A percentile compares a stretch with the other conserved stretches of the same genome.
phyloP scores from a whole-genome alignment of 2,888 invertebrate species.

The Aplocera efformata region DNA sequence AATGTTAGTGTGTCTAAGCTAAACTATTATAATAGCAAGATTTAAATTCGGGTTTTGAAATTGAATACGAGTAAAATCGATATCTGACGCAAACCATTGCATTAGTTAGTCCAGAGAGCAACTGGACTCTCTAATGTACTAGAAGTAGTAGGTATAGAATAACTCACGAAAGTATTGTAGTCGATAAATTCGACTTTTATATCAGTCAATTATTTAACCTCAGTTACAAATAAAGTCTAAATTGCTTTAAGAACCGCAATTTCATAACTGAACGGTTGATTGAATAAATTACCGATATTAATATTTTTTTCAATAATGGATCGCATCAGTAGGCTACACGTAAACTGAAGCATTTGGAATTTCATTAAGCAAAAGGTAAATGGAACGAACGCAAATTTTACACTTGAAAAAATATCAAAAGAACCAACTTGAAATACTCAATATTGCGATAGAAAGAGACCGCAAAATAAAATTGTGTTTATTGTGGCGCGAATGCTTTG shows the following conservation, averaged over 20 bases:
- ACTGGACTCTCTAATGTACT: too few species aligned
- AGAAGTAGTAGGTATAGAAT: too few species aligned
- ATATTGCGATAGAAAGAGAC: slow-evolving; percentile 62
- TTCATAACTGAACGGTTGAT: slow-evolving; percentile 31
- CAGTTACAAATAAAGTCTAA: not conserved
- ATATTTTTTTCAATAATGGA: slow-evolving; percentile 34
- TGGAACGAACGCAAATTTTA: slow-evolving; percentile 65
- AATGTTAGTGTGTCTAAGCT: too few species aligned
- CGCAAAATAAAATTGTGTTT: slow-evolving; percentile 64
- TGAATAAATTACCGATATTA: slow-evolving; percentile 55
- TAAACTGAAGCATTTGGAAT: slow-evolving; percentile 53
- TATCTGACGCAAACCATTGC: too few species aligned
- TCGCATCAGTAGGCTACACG: slow-evolving; percentile 22
- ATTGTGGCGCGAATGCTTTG: slow-evolving; percentile 34
- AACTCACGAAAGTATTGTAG: too few species aligned
- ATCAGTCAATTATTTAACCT: too few species aligned
- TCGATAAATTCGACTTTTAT: too few species aligned
- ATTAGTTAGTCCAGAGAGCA: too few species aligned
- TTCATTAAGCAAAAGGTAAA: slow-evolving; percentile 67
- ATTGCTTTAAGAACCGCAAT: slow-evolving; percentile 7
- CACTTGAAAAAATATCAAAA: slow-evolving; percentile 68
- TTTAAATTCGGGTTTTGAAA: too few species aligned
- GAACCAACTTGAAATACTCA: slow-evolving; percentile 57
- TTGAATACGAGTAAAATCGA: too few species aligned
- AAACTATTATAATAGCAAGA: too few species aligned